Evolutionary conservation across 2,888 invertebrate species (phyloP).

Genomic region (Nomada lathburiana): DNA sequence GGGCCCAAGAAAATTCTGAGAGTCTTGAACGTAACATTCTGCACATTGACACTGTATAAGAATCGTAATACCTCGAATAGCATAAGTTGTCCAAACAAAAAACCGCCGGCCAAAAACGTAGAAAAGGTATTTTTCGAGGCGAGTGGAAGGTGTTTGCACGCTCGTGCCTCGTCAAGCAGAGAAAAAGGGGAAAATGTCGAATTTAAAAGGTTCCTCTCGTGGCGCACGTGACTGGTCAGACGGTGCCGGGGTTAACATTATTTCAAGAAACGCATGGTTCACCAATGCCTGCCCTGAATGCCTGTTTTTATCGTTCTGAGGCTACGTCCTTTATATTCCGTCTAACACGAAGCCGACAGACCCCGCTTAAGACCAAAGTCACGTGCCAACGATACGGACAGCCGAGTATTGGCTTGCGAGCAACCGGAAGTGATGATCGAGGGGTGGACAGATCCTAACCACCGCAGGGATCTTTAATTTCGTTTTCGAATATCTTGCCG

Average conservation of each 20-base stretch:
- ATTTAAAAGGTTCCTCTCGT: slow-evolving; percentile 44
- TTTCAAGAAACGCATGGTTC: slow-evolving; percentile 51
- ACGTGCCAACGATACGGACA: slow-evolving; percentile 53
- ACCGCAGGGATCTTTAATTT: slow-evolving; percentile 28
- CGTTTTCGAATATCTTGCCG: slow-evolving; percentile 20
- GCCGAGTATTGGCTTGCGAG: slow-evolving; percentile 19
- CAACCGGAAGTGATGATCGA: slow-evolving; percentile 44
- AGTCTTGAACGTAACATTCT: too few relatives aligned
- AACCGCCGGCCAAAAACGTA: background rate
- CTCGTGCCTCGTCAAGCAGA: slow-evolving; percentile 22
- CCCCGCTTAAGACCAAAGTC: slow-evolving; percentile 46
- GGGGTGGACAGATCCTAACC: slow-evolving; percentile 19
- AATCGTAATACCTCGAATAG: background rate
- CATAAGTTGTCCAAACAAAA: background rate
- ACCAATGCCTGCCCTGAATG: slow-evolving; percentile 18
- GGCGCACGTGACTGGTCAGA: slow-evolving; percentile 61
- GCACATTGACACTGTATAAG: background rate
- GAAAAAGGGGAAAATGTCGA: slow-evolving; percentile 42
- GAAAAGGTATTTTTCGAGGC: slow-evolving; percentile 2
- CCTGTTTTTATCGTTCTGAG: slow-evolving; percentile 55
- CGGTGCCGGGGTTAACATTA: slow-evolving; percentile 66
- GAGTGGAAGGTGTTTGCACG: slow-evolving; percentile 47
- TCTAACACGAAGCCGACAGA: slow-evolving; percentile 3
- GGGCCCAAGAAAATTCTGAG: too few relatives aligned
- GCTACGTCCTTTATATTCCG: slow-evolving; percentile 48